Evolutionary conservation across 2,888 invertebrate genomes (phyloP), one percentile per base, ranked within the genome.

Genomic region (Pseudolycoriella hygida): DNA sequence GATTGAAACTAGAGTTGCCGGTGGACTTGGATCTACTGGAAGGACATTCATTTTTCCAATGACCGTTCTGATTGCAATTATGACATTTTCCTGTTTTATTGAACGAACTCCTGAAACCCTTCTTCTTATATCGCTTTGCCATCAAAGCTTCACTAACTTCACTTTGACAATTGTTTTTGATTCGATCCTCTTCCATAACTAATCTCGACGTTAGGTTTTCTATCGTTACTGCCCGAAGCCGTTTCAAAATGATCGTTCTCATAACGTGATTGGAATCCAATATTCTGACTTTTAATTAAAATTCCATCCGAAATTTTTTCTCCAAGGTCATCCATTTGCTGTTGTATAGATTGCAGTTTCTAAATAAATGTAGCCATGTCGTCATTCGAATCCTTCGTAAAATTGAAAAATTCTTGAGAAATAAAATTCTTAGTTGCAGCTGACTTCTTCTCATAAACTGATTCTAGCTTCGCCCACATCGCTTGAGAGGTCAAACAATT

Each of bases 201-300:
- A 40, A 19, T 40, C 40, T 17, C 19, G 19, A 15, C 12, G 15
- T 11, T 3, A 40, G n/a, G 20, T 40, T 40, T n/a, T 40, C 40
- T 3, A 40, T 12, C 3, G 40, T 40, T 11, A 19, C 40, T 12
- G 3, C 12, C 3, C 19, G 40, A 3, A 40, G 14, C n/a, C 19
- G 18, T 17, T n/a, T 40, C 4, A 40, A 18, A 40, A 40, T 19
- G 18, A 19, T 40, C 14, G 40, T 40, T 19, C 18, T 12, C n/a
- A 40, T 14, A 12, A 40, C 20, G 3, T 49, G 42, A 49, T 50
- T 15, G 51, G 17, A 12, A 52, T 49, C n/a, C n/a, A n/a, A n/a
- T n/a, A n/a, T n/a, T n/a, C n/a, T n/a, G n/a, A n/a, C n/a, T n/a
- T n/a, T n/a, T n/a, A n/a, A n/a, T n/a, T n/a, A n/a, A n/a, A n/a